A percentile compares a stretch with the other conserved stretches of the same genome.
Evolutionary conservation across 2,113 vertebrate genomes (phyloP).

Genomic region (Cichladusa arquata): DNA sequence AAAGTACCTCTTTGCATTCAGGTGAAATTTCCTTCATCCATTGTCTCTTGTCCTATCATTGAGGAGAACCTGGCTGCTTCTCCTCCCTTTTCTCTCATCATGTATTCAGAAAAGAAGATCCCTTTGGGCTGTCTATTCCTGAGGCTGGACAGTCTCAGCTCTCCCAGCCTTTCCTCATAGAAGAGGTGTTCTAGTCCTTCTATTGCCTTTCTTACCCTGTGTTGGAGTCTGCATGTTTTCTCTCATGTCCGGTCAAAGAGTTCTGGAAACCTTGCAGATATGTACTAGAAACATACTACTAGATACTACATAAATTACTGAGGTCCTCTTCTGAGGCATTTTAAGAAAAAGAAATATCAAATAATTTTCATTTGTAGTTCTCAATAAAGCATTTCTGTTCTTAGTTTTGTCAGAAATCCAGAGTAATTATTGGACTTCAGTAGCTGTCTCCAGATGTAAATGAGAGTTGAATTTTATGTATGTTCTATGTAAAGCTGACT

Average conservation of each 20-base stretch:
- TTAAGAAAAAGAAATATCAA: neutral
- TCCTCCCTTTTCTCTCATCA: neutral
- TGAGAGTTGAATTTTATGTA: neutral
- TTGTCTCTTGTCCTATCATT: neutral
- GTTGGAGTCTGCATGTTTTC: neutral
- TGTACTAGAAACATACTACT: accelerated
- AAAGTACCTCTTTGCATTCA: neutral
- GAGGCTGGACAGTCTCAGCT: neutral
- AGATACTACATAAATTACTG: neutral
- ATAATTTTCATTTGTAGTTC: neutral
- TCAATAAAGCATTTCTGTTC: neutral
- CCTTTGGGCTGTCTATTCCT: neutral
- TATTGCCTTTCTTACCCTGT: neutral
- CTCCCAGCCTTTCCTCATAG: neutral
- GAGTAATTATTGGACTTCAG: neutral
- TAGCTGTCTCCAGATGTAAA: neutral
- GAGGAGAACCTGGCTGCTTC: neutral
- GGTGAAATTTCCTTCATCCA: neutral
- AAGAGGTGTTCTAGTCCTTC: neutral
- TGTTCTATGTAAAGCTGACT: neutral
- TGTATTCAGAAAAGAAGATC: neutral
- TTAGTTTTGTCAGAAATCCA: neutral
- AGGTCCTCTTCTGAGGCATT: neutral
- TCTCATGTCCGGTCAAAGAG: neutral
- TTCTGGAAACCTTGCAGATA: neutral